Conservation (phyloP, 53 echinoderm and acorn worm genomes). For the Zoroaster sp. region DNA sequence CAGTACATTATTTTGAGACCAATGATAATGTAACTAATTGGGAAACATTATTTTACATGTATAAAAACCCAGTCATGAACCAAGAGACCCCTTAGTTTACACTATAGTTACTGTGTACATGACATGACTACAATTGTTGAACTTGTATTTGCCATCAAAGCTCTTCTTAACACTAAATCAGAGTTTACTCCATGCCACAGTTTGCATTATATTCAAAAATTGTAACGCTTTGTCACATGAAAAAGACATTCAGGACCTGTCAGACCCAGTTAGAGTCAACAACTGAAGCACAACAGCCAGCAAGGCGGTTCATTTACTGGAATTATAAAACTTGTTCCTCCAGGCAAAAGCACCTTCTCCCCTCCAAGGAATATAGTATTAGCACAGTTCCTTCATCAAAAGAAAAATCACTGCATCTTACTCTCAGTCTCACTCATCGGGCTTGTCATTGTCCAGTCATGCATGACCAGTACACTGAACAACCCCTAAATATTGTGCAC, state of each 20-base stretch:
- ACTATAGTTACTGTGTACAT: not conserved
- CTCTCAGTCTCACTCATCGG: not conserved
- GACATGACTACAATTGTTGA: too few species aligned
- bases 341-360: not conserved
- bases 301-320: not conserved
- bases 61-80: too few species aligned
- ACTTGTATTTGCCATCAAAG: too few species aligned
- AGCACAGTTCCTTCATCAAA: not conserved
- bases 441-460: constrained; percentile 7
- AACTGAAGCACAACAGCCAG: not conserved
- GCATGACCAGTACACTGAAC: not conserved
- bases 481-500: not conserved
- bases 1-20: too few species aligned
- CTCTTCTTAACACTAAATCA: not conserved
- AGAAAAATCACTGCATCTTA: constrained; percentile 13
- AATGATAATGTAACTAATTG: too few species aligned
- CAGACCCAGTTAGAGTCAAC: not conserved
- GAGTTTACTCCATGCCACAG: not conserved
- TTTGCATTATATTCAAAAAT: not conserved
- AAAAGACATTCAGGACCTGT: not conserved
- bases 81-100: too few species aligned
- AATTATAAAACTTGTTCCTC: not conserved
- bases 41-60: too few species aligned
- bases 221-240: not conserved
- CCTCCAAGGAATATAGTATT: not conserved